Percentiles rank a stretch among this genome's conserved stretches.
phyloP scores from a whole-genome alignment of 2,113 vertebrate genomes.

The Ctenodactylus gundi region DNA sequence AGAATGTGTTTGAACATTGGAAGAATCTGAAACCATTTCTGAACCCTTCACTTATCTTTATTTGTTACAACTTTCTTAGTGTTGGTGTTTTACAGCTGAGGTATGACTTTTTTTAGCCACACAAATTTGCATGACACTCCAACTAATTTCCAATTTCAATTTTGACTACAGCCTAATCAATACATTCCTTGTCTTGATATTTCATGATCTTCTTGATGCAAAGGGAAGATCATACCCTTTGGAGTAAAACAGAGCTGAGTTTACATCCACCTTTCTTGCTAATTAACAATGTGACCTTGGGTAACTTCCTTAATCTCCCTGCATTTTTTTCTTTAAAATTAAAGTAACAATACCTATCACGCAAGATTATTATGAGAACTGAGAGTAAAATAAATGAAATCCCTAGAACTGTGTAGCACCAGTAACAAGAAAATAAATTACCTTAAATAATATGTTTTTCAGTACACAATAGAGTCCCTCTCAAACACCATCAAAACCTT shows the following conservation, averaged over 20 bases:
- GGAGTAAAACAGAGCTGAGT: not conserved
- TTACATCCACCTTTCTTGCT: not conserved
- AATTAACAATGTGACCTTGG: not conserved
- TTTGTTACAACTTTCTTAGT: not conserved
- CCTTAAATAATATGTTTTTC: not conserved
- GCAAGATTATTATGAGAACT: not conserved
- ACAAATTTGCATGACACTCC: not conserved
- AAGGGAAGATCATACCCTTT: not conserved
- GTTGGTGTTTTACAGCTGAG: not conserved
- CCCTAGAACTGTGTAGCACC: not conserved
- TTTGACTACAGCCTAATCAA: not conserved
- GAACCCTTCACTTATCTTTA: not conserved
- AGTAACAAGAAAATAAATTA: not conserved
- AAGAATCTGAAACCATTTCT: not conserved
- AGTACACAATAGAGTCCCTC: not conserved
- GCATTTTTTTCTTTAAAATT: not conserved
- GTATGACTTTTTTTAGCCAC: not conserved
- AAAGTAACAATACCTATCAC: not conserved
- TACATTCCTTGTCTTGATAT: not conserved
- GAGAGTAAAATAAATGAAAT: conserved; percentile 29
- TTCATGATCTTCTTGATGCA: not conserved
- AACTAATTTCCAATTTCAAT: conserved; percentile 10
- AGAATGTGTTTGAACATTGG: not conserved
- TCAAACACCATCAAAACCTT: not conserved
- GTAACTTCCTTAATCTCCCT: not conserved